Conservation (phyloP, 2,113 vertebrate species). For the Phalacrocorax pelagicus region DNA sequence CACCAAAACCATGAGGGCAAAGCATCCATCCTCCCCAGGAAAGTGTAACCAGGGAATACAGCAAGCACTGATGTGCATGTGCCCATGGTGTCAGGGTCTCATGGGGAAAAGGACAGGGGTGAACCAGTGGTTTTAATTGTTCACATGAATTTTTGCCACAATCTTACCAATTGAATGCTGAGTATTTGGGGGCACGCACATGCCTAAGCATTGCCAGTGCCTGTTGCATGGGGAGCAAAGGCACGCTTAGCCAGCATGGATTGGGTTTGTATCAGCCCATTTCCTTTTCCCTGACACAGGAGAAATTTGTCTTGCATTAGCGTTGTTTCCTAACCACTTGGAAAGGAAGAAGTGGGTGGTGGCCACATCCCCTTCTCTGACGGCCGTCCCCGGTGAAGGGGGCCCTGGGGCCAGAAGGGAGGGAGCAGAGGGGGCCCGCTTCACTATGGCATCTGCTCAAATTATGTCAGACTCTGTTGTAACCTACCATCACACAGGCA, state of each 20-base stretch:
- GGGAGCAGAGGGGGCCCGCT: not conserved
- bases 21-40: not conserved
- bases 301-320: slow-evolving; percentile 23
- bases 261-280: not conserved
- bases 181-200: not conserved
- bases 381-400: not conserved
- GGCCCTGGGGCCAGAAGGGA: accelerated
- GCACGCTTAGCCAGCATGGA: accelerated
- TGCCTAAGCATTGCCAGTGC: not conserved
- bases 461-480: not conserved
- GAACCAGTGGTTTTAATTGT: not conserved
- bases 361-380: slow-evolving; percentile 49
- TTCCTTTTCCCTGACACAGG: slow-evolving; percentile 24
- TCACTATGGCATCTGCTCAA: accelerated
- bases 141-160: not conserved
- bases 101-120: not conserved
- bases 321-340: not conserved
- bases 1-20: not conserved
- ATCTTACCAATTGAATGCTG: not conserved
- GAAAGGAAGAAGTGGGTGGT: slow-evolving; percentile 57
- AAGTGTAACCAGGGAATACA: not conserved
- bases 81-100: not conserved
- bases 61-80: not conserved
- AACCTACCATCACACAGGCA: not conserved
- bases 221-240: not conserved